Conservation (phyloP, 1,140 invertebrate species). For the Aphelinus atriplicis region DNA sequence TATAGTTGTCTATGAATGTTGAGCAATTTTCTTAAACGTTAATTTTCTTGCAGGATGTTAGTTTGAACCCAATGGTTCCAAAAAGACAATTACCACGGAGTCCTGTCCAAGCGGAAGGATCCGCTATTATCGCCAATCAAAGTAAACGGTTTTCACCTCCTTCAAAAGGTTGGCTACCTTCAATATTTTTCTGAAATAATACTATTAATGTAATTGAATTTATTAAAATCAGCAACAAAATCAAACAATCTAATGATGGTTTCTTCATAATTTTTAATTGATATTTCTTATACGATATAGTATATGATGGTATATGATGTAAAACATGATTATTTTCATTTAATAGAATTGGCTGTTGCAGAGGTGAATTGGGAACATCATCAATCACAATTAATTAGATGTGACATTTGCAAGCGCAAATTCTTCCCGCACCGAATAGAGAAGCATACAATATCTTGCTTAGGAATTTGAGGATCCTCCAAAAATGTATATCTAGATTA, state of each 20-base stretch:
- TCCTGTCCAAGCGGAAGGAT: constrained; percentile 30
- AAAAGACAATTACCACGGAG: constrained; percentile 46
- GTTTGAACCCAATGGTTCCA: constrained; percentile 52
- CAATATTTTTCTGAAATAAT: constrained; percentile 5
- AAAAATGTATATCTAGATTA: too few species aligned
- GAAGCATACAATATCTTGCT: constrained; percentile 46
- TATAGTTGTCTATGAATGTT: neutral
- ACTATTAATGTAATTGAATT: neutral
- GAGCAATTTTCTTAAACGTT: neutral
- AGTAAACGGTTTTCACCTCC: constrained; percentile 35
- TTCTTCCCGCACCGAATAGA: constrained; percentile 50
- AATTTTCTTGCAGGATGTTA: constrained; percentile 30
- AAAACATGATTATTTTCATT: too few species aligned
- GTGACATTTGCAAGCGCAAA: constrained; percentile 48
- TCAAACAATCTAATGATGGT: neutral
- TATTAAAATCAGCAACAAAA: constrained; percentile 9
- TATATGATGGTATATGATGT: too few species aligned
- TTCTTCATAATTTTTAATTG: constrained; percentile 21
- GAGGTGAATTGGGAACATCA: constrained; percentile 50
- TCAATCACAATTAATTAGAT: constrained; percentile 44
- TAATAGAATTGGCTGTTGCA: constrained; percentile 40
- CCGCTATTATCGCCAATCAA: neutral
- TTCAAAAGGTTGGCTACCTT: constrained; percentile 20
- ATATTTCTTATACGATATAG: too few species aligned
- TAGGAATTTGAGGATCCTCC: constrained; percentile 38